Percentiles rank a stretch among this genome's conserved stretches.
These are phyloP conservation scores for Pseudorhombus dupliciocellatus DNA, from an alignment of 2,113 vertebrate species.

Conservation along the genomic window DNA sequence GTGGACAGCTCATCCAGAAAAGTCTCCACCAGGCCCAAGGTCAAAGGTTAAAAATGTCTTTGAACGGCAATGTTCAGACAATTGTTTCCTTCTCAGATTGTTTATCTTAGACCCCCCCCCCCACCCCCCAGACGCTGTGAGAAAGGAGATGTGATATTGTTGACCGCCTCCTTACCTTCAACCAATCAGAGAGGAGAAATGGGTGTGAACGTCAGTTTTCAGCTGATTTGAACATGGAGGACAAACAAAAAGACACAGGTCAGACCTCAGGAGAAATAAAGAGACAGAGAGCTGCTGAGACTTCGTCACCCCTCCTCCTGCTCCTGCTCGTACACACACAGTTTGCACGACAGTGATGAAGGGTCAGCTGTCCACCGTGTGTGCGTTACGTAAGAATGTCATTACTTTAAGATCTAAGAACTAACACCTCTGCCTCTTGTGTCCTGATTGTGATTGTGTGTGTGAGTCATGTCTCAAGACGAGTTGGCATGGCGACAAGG, in stretches of 20 bases:
- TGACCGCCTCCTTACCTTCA: background rate
- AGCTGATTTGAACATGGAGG: too few species aligned
- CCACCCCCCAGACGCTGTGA: too few species aligned
- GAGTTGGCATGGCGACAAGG: conserved; percentile 65
- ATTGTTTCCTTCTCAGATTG: background rate
- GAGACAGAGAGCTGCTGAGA: background rate
- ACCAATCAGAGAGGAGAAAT: too few species aligned
- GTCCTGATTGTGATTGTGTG: background rate
- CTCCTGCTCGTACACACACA: background rate
- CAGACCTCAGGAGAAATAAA: background rate
- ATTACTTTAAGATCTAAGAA: conserved; percentile 18
- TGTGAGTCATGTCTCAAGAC: conserved; percentile 30
- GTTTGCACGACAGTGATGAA: background rate
- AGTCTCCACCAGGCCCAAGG: background rate
- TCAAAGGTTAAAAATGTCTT: background rate
- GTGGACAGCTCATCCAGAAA: too few species aligned
- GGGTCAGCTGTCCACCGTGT: background rate
- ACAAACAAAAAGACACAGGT: too few species aligned
- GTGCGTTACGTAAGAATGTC: conserved; percentile 21
- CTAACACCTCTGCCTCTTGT: conserved; percentile 21
- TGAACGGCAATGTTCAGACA: too few species aligned
- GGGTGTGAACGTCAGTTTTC: too few species aligned
- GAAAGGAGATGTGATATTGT: background rate
- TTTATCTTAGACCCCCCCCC: background rate
- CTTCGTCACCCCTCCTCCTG: background rate